Conservation (phyloP, 2,888 invertebrate genomes). For the Drosophila picticornis region DNA sequence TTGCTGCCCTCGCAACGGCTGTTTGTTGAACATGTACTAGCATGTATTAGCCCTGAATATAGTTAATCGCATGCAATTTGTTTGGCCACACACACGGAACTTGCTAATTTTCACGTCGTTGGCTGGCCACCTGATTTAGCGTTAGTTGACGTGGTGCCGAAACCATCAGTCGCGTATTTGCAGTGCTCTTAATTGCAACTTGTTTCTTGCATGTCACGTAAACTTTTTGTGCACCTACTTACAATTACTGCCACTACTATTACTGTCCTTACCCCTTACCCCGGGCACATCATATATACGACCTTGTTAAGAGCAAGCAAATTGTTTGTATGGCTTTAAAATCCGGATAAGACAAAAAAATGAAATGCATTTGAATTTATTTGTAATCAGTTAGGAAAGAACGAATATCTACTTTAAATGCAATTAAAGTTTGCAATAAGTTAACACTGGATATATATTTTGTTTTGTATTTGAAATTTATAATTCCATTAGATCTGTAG, state of each 20-base stretch:
- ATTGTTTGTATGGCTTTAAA: neutral
- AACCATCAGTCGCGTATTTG: slow-evolving; percentile 33
- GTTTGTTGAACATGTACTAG: slow-evolving; percentile 75
- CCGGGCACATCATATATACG: slow-evolving; percentile 9
- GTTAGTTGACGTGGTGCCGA: neutral
- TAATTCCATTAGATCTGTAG: neutral
- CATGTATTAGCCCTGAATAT: slow-evolving; percentile 79
- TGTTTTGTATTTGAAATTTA: neutral
- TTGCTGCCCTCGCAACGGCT: slow-evolving; percentile 28
- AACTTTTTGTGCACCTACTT: slow-evolving; percentile 48
- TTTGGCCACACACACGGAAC: slow-evolving; percentile 59
- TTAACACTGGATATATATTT: neutral
- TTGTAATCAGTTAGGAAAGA: neutral
- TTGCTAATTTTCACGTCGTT: slow-evolving; percentile 74
- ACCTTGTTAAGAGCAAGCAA: neutral
- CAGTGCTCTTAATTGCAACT: slow-evolving; percentile 69
- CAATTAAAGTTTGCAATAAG: neutral
- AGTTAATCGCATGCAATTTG: slow-evolving; percentile 80
- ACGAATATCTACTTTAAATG: neutral
- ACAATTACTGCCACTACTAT: slow-evolving; percentile 3
- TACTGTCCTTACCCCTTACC: neutral
- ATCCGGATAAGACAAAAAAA: neutral
- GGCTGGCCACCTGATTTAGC: slow-evolving; percentile 21
- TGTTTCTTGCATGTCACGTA: slow-evolving; percentile 73
- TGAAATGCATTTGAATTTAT: neutral